Conservation (phyloP, 92 coral and sea anemone genomes). For the Porites cylindrica region DNA sequence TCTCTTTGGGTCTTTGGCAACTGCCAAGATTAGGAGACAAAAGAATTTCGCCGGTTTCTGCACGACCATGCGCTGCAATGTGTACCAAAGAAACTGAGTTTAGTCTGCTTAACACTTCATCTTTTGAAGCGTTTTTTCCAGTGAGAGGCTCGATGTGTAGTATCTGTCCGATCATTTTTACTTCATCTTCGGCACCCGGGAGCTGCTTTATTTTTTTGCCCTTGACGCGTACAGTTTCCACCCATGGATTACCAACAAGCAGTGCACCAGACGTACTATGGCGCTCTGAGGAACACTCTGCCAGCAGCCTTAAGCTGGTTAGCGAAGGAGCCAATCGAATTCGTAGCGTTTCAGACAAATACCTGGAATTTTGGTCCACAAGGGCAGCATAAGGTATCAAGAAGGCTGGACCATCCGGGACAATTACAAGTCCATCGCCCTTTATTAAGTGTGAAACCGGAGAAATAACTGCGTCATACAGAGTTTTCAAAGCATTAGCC, state of each 20-base stretch:
- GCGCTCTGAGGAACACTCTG: not conserved
- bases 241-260: slow-evolving; percentile 15
- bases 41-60: not conserved
- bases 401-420: not conserved
- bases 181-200: not conserved
- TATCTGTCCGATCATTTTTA: not conserved
- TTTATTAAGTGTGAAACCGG: not conserved
- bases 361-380: not conserved
- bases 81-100: slow-evolving; percentile 5
- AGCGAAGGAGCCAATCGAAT: slow-evolving; percentile 3
- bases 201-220: not conserved
- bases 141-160: not conserved
- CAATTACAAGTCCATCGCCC: not conserved
- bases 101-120: not conserved
- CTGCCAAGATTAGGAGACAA: not conserved
- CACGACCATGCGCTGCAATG: slow-evolving; percentile 4
- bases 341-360: not conserved
- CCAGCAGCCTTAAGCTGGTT: not conserved
- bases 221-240: not conserved
- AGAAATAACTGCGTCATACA: not conserved
- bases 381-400: not conserved
- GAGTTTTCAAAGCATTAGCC: not conserved
- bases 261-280: slow-evolving; percentile 4
- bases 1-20: not conserved
- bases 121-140: not conserved